Conservation (phyloP, 2,113 vertebrate species). For the Laticauda colubrina region DNA sequence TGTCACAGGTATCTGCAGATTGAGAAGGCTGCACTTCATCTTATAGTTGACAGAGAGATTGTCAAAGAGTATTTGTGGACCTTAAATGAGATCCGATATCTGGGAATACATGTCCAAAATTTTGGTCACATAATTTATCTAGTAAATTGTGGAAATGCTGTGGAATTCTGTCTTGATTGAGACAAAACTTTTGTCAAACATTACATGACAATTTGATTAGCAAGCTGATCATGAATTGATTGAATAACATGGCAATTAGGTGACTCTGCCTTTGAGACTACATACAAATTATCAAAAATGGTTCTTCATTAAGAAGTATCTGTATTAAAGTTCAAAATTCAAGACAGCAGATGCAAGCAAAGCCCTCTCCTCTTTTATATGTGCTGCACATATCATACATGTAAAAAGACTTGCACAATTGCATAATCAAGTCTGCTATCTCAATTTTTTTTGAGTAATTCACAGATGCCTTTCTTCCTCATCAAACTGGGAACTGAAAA, state of each 20-base stretch:
- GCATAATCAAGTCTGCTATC: not conserved
- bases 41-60: not conserved
- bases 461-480: not conserved
- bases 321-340: not conserved
- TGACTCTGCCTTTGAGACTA: not conserved
- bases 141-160: not conserved
- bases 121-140: not conserved
- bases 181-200: not conserved
- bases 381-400: not conserved
- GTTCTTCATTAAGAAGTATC: not conserved
- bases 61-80: not conserved
- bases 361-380: not conserved
- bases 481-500: not conserved
- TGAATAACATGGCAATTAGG: not conserved
- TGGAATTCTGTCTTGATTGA: not conserved
- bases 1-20: not conserved
- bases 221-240: not conserved
- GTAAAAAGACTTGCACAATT: not conserved
- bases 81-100: not conserved
- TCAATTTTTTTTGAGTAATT: not conserved
- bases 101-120: not conserved
- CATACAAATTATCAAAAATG: not conserved
- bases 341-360: not conserved
- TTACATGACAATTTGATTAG: not conserved
- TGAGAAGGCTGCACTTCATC: not conserved